phyloP scores from a whole-genome alignment of 2,797 vertebrate genomes.

The Aldrovandia affinis region DNA sequence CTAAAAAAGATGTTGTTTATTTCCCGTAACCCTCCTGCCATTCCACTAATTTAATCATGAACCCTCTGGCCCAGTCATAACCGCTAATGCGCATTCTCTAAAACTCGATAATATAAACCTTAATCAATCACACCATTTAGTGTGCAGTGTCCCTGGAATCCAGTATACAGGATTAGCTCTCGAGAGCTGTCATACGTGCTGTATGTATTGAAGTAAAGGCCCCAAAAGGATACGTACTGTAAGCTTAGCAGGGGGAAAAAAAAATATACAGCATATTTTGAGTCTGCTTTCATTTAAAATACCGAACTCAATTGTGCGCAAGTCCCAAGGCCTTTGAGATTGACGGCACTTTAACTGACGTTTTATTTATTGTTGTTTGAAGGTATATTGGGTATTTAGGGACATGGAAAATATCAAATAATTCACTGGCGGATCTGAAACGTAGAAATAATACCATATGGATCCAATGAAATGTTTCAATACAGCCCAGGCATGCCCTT shows the following conservation, averaged over 20 bases:
- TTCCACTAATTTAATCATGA: background rate
- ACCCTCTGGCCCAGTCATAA: background rate
- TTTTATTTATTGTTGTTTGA: constrained; percentile 1
- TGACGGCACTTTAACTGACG: background rate
- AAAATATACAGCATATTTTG: background rate
- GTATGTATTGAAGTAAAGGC: background rate
- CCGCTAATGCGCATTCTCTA: background rate
- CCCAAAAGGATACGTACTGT: background rate
- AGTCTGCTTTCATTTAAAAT: constrained; percentile 3
- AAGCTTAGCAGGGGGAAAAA: background rate
- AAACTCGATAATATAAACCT: background rate
- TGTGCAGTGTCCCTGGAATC: background rate
- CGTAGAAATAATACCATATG: constrained; percentile 6
- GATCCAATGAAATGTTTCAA: background rate
- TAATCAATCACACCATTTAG: background rate
- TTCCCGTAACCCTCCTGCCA: background rate
- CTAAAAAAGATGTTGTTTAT: too few relatives aligned
- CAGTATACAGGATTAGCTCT: background rate
- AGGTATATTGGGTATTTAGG: background rate
- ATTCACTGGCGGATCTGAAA: background rate
- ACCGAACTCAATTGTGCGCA: background rate
- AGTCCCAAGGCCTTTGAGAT: background rate
- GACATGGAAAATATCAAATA: background rate
- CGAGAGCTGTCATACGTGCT: background rate
- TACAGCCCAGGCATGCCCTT: background rate